A percentile compares a stretch with the other conserved stretches of the same genome.
phyloP scores from a whole-genome alignment of 2,113 vertebrate species.

The Orycteropus afer region DNA sequence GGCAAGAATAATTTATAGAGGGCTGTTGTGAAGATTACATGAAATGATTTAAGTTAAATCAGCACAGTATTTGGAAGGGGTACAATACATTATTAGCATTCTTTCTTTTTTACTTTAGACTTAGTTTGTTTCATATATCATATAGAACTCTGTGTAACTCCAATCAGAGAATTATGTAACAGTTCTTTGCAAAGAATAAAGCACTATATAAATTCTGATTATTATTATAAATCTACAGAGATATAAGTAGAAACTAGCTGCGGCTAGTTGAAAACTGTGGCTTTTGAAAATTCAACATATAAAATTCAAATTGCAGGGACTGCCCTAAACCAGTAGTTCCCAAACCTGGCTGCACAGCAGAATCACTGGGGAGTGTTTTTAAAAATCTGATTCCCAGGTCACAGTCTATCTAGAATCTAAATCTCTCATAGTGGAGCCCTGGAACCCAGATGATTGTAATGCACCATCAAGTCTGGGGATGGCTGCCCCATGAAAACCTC shows the following conservation, averaged over 20 bases:
- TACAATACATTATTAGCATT: neutral
- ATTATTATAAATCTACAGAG: neutral
- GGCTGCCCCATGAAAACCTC: neutral
- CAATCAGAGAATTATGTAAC: neutral
- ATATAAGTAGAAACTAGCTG: neutral
- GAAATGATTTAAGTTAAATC: conserved; percentile 18
- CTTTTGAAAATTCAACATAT: neutral
- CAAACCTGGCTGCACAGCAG: neutral
- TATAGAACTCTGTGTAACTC: neutral
- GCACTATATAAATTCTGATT: neutral
- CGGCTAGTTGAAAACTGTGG: no score
- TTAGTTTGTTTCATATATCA: neutral
- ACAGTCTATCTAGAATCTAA: neutral
- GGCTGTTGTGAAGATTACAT: neutral
- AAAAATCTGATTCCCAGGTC: conserved; percentile 6
- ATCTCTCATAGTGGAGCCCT: neutral
- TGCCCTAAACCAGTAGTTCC: neutral
- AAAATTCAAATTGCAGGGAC: neutral
- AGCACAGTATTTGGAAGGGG: conserved; percentile 3
- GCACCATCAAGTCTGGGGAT: neutral
- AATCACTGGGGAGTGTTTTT: neutral
- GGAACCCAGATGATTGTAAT: neutral
- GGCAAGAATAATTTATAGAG: conserved; percentile 23
- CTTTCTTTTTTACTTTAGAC: conserved; percentile 34
- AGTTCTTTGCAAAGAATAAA: neutral